Percentiles rank a stretch among this genome's conserved stretches.
Conservation (phyloP, 92 coral and sea anemone genomes). For the Heliopora coerulea region DNA sequence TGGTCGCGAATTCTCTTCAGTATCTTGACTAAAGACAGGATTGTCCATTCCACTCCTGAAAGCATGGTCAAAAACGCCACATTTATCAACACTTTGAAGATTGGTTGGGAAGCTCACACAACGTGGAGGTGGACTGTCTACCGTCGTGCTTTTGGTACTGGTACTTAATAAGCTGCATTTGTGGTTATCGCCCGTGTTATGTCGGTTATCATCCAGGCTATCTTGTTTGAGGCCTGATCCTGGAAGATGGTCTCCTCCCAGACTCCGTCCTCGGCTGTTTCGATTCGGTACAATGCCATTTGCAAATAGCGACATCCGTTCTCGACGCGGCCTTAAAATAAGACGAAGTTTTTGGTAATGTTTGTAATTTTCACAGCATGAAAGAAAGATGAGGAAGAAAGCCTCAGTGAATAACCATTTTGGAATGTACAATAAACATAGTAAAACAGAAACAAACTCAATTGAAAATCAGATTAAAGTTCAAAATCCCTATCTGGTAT, state of each 20-base stretch:
- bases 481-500: too few species aligned
- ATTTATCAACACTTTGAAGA: slow-evolving; percentile 5
- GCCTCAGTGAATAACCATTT: too few species aligned
- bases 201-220: neutral
- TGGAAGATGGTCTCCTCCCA: slow-evolving; percentile 34
- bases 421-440: too few species aligned
- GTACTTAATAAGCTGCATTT: slow-evolving; percentile 76
- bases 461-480: too few species aligned
- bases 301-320: slow-evolving; percentile 92
- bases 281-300: slow-evolving; percentile 78
- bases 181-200: slow-evolving; percentile 61
- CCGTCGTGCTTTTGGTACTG: slow-evolving; percentile 86
- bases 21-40: slow-evolving; percentile 8
- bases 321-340: slow-evolving; percentile 58
- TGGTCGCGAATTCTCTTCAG: neutral
- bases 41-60: slow-evolving; percentile 6
- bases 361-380: too few species aligned
- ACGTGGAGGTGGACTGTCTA: slow-evolving; percentile 84
- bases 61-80: neutral
- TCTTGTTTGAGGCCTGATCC: neutral
- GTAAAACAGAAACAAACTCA: too few species aligned
- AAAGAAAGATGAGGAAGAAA: too few species aligned
- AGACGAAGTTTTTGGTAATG: too few species aligned
- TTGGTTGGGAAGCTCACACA: slow-evolving; percentile 29
- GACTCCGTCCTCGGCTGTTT: slow-evolving; percentile 69